phyloP scores from a whole-genome alignment of 2,113 vertebrate genomes.

The Australoheros scitulus region DNA sequence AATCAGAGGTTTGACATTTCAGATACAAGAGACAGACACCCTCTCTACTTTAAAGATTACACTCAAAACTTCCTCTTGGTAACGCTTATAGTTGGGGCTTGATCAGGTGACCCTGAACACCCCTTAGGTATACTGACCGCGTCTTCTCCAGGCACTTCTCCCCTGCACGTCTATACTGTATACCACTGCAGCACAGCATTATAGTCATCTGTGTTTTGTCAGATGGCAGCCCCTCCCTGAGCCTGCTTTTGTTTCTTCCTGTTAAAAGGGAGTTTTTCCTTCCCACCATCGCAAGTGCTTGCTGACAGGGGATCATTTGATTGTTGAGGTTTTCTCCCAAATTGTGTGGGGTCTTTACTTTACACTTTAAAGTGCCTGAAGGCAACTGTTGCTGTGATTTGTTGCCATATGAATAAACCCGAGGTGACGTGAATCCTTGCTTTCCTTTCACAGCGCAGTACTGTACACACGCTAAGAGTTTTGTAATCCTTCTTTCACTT shows the following conservation, averaged over 20 bases:
- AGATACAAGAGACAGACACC: neutral
- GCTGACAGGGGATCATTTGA: neutral
- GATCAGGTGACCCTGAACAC: neutral
- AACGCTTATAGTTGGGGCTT: neutral
- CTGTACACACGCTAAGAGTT: neutral
- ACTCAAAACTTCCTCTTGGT: neutral
- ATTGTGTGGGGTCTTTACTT: neutral
- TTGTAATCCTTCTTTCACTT: neutral
- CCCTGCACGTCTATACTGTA: neutral
- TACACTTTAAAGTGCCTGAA: neutral
- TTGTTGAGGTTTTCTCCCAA: neutral
- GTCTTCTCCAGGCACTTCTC: neutral
- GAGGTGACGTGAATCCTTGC: neutral
- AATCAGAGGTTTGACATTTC: neutral
- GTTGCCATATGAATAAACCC: rapidly evolving
- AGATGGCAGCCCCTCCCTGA: no score
- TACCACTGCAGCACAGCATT: neutral
- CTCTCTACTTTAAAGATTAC: neutral
- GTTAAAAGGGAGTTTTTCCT: neutral
- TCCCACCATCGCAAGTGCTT: neutral
- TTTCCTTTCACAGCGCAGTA: neutral
- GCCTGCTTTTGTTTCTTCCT: neutral
- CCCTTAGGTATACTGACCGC: neutral
- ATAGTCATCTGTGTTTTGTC: neutral
- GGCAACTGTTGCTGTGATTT: neutral